These are phyloP conservation scores for Podarcis muralis DNA, from an alignment of 2,113 vertebrate species.

Conservation along the genomic window DNA sequence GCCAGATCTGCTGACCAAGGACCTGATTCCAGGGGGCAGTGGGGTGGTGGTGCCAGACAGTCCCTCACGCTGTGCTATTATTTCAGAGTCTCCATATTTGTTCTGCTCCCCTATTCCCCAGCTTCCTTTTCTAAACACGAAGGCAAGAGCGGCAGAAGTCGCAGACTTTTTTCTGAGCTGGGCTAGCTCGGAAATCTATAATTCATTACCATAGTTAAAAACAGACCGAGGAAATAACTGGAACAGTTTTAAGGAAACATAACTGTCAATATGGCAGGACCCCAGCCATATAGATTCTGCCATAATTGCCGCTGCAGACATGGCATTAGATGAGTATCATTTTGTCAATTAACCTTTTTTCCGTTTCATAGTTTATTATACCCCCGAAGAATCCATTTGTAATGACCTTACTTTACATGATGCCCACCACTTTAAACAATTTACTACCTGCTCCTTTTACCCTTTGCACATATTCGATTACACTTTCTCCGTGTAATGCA, in stretches of 20 bases:
- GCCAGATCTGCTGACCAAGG: no score
- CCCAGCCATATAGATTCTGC: constrained; percentile 60
- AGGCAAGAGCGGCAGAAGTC: neutral
- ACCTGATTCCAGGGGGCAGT: no score
- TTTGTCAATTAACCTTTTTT: constrained; percentile 80
- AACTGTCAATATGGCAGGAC: constrained; percentile 64
- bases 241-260: constrained; percentile 47
- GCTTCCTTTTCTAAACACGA: neutral
- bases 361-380: constrained; percentile 71
- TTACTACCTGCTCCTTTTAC: constrained; percentile 70
- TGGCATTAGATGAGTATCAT: constrained; percentile 68
- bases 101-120: neutral
- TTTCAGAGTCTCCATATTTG: neutral
- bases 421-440: constrained; percentile 63
- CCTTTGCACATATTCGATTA: constrained; percentile 57
- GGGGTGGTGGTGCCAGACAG: no score
- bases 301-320: constrained; percentile 54
- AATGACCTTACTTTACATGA: constrained; percentile 36
- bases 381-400: constrained; percentile 67
- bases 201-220: constrained; percentile 57
- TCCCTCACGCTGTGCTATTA: no score
- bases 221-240: constrained; percentile 43
- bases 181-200: constrained; percentile 32
- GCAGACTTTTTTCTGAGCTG: constrained; percentile 21
- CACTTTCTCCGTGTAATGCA: constrained; percentile 66